These are phyloP conservation scores for Glandiceps talaboti DNA, from an alignment of 53 echinoderm and acorn worm species.

Conservation along the genomic window DNA sequence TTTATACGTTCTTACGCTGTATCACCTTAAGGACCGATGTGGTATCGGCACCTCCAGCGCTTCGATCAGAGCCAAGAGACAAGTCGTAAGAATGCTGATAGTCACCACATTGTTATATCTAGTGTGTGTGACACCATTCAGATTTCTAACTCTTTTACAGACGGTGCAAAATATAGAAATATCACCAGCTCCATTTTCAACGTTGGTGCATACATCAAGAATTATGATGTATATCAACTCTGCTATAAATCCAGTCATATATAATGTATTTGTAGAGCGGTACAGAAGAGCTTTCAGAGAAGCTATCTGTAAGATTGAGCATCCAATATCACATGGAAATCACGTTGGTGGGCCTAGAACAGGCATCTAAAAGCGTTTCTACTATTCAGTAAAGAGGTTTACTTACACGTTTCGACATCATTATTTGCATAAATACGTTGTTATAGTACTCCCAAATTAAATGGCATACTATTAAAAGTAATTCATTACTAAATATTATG, in stretches of 20 bases:
- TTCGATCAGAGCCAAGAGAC: background rate
- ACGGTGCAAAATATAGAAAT: background rate
- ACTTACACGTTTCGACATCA: too few relatives aligned
- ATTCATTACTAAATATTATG: too few relatives aligned
- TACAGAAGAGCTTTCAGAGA: background rate
- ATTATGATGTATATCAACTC: background rate
- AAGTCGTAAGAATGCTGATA: background rate
- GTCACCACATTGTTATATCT: background rate
- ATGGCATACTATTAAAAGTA: too few relatives aligned
- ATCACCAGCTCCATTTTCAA: background rate
- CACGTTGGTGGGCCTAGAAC: too few relatives aligned
- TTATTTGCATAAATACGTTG: too few relatives aligned
- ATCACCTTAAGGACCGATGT: background rate
- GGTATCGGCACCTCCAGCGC: background rate
- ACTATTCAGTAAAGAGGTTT: too few relatives aligned
- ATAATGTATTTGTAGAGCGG: background rate
- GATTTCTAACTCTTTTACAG: background rate
- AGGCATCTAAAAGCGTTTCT: too few relatives aligned
- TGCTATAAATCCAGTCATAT: background rate
- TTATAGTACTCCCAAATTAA: too few relatives aligned
- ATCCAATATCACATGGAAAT: too few relatives aligned
- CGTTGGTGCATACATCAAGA: background rate
- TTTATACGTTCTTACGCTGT: background rate
- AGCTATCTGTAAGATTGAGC: too few relatives aligned
- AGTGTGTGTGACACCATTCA: background rate